Evolutionary conservation across 2,888 invertebrate genomes (phyloP).

Genomic region (Hartigia nigra): DNA sequence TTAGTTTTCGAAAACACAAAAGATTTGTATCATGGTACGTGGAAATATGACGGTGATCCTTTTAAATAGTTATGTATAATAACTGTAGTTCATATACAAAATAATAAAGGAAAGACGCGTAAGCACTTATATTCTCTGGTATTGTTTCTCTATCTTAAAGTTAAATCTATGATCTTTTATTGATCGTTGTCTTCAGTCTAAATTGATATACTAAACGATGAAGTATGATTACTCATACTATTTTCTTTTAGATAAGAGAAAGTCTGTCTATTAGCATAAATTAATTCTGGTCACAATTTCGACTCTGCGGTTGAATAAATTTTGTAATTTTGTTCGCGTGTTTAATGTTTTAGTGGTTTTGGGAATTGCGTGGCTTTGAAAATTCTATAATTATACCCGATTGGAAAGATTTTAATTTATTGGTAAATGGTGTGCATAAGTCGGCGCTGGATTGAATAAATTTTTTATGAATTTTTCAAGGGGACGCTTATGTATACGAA

Average conservation of each 20-base stretch:
- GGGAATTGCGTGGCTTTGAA: too few species aligned
- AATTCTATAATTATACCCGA: too few species aligned
- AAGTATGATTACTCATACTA: not conserved
- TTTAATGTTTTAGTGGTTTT: not conserved
- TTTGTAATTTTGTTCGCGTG: not conserved
- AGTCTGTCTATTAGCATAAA: not conserved
- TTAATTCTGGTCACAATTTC: not conserved
- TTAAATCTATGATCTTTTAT: not conserved
- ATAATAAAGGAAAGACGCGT: not conserved
- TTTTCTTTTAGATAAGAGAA: not conserved
- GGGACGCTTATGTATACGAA: not conserved
- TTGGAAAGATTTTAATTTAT: not conserved
- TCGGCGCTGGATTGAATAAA: not conserved
- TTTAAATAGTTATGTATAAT: not conserved
- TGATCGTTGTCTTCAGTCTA: not conserved
- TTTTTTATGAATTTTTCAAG: not conserved
- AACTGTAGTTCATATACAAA: not conserved
- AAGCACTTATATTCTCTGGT: not conserved
- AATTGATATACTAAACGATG: not conserved
- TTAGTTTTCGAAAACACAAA: not conserved
- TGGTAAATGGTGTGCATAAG: not conserved
- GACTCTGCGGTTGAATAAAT: not conserved
- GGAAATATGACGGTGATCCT: not conserved
- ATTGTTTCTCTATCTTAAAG: not conserved
- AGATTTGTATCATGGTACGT: not conserved